phyloP scores from a whole-genome alignment of 1,140 invertebrate genomes.

The Chironomus striatipennis region DNA sequence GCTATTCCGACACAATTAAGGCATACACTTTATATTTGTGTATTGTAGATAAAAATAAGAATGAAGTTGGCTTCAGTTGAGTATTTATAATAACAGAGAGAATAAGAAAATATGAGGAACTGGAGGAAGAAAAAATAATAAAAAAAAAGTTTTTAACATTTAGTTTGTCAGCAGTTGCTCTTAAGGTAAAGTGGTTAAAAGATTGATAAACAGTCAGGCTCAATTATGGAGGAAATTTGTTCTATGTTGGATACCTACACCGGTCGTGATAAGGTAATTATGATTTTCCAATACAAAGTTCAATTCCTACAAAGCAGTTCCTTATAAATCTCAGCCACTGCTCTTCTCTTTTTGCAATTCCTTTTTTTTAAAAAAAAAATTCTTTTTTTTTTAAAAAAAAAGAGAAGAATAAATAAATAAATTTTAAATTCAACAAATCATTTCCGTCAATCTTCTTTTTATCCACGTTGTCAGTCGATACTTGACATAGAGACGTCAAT shows the following conservation, averaged over 20 bases:
- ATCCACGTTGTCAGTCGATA: not conserved
- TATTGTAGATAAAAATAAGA: not conserved
- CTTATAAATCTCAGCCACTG: not conserved
- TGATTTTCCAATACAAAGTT: not conserved
- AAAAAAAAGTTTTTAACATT: not conserved
- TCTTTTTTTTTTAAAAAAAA: too few species aligned
- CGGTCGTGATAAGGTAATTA: constrained; percentile 47
- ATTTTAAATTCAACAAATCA: not conserved
- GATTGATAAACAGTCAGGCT: not conserved
- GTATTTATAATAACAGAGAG: not conserved
- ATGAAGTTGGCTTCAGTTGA: not conserved
- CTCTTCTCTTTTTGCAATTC: not conserved
- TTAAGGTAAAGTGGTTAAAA: not conserved
- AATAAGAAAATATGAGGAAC: not conserved
- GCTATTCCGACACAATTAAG: not conserved
- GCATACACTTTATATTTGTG: not conserved
- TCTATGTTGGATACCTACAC: constrained; percentile 46
- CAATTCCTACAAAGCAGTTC: too few species aligned
- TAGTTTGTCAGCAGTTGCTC: not conserved
- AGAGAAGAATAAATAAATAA: too few species aligned
- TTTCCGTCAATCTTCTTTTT: not conserved
- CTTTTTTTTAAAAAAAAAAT: too few species aligned
- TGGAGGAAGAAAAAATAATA: too few species aligned
- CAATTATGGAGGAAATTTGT: constrained; percentile 41
- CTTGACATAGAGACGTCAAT: not conserved